Conservation (phyloP, 1,140 invertebrate genomes). For the Delia radicum region DNA sequence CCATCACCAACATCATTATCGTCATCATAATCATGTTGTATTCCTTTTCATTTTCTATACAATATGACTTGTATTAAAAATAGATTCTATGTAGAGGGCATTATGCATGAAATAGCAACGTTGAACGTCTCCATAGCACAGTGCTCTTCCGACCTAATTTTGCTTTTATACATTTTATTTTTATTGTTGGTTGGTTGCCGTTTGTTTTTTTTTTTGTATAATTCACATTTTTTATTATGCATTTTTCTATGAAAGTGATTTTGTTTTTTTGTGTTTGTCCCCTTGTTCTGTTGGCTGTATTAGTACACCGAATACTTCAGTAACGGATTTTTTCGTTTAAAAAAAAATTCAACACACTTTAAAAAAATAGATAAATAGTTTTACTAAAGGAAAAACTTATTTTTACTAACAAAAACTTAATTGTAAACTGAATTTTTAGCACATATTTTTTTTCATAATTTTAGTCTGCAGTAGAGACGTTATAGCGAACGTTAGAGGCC, state of each 20-base stretch:
- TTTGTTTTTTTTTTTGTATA: background rate
- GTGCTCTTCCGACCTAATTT: conserved; percentile 22
- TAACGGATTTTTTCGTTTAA: background rate
- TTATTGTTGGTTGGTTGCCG: background rate
- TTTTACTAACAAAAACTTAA: too few species aligned
- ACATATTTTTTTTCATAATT: too few species aligned
- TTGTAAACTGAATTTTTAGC: too few species aligned
- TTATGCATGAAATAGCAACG: conserved; percentile 5
- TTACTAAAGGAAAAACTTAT: too few species aligned
- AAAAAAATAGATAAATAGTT: too few species aligned
- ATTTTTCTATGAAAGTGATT: background rate
- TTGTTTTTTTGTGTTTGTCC: conserved; percentile 1
- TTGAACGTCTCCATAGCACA: conserved; percentile 22
- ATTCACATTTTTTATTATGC: background rate
- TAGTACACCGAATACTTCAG: background rate
- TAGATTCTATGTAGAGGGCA: conserved; percentile 18
- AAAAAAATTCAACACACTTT: too few species aligned
- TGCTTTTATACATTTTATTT: background rate
- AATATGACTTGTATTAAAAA: background rate
- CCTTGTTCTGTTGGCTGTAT: background rate
- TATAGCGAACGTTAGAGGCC: too few species aligned
- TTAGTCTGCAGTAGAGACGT: too few species aligned
- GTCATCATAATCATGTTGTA: background rate
- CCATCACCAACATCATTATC: background rate
- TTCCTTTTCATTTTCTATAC: background rate